Evolutionary conservation across 2,888 invertebrate species (phyloP), one percentile per base, ranked within the genome.

Genomic region (Drosophila mimetica): DNA sequence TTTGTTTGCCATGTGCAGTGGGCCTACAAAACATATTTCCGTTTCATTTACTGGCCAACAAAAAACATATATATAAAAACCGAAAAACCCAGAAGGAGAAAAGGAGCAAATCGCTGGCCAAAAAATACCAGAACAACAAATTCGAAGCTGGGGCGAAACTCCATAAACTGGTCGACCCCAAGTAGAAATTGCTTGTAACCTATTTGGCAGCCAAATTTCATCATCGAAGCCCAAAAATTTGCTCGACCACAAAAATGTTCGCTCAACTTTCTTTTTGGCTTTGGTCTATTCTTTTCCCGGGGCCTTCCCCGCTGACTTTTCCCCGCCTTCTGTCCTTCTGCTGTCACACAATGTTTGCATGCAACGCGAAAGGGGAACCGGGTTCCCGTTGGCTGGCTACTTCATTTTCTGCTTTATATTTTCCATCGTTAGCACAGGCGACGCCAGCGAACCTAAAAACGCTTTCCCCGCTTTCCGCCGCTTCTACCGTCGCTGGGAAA

Each of bases 191-290:
- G 83, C 83, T 83, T 83, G 84, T 84, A 84, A 88, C 88, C 84
- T 83, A 88, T 84, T 84, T 84, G 84, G 84, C 84, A 84, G 84
- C 84, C 69, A 70, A 86, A 88, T 87, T 83, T 82, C 84, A 88
- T 82, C 84, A 88, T 84, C 86, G 86, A 83, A 83, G 81, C 69
- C 75, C 80, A 88, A 75, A 86, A 86, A 83, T 88, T 78, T 88
- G 82, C 77, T 85, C 79, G 86, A 83, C 82, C 82, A 83, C 82
- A 83, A 83, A 83, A 87, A 82, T 87, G 87, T 74, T 81, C 79
- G 52, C 72, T 75, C 58, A 86, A 81, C 87, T 87, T 84, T 86
- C 88, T 80, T 83, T 81, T 71, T 72, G 44, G 54, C 61, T 61
- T 60, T 39, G 67, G 63, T 72, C 71, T 57, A 16, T 81, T 74